These are phyloP conservation scores for Drosophila paulistorum DNA, from an alignment of 1,140 invertebrate genomes.

Conservation along the genomic window DNA sequence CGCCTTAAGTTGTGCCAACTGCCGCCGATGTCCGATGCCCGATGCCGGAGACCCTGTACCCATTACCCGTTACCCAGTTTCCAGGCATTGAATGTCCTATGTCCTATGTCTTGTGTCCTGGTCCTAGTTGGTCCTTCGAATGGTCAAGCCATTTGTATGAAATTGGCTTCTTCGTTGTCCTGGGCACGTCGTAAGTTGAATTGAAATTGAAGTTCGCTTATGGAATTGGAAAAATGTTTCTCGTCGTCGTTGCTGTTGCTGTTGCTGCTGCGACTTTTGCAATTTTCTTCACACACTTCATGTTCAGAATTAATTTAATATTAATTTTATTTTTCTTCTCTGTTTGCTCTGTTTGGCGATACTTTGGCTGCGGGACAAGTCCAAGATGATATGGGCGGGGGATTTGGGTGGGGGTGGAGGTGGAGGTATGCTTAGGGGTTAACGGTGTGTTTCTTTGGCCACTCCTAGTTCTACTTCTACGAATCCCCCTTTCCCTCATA, in stretches of 20 bases:
- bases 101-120: no score
- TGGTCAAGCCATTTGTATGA: constrained; percentile 69
- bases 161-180: constrained; percentile 66
- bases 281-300: constrained; percentile 79
- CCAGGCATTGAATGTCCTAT: no score
- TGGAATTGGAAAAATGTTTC: constrained; percentile 68
- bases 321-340: constrained; percentile 76
- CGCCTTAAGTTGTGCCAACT: constrained; percentile 57
- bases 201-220: constrained; percentile 79
- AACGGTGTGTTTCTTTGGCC: constrained; percentile 4
- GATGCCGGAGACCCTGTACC: no score
- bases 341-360: constrained; percentile 30
- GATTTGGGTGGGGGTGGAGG: no score
- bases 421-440: no score
- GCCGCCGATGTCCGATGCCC: not conserved
- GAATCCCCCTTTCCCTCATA: constrained; percentile 18
- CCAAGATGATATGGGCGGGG: no score
- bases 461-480: no score
- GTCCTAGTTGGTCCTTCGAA: constrained; percentile 47
- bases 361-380: constrained; percentile 6
- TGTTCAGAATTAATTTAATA: constrained; percentile 81
- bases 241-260: constrained; percentile 23
- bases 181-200: constrained; percentile 73
- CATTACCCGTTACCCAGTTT: no score
- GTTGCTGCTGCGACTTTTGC: constrained; percentile 60